Evolutionary conservation across 1,140 invertebrate species (phyloP), one percentile per base, ranked within the genome.

Genomic region (Diprion similis): DNA sequence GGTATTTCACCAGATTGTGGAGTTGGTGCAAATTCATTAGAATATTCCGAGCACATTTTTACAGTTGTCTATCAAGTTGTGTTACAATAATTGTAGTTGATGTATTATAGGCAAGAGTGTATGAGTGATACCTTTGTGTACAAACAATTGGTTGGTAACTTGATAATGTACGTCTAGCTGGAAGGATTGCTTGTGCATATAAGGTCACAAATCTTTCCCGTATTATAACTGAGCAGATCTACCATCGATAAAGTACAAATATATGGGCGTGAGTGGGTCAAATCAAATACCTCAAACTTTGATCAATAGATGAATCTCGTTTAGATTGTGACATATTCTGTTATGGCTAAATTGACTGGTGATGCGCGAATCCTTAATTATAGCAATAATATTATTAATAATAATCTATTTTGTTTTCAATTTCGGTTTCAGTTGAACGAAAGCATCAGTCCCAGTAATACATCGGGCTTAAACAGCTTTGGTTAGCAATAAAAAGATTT

Each of bases 241-340:
- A 72, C 71, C 24, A 37, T 0, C 6, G 24, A 37, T 46, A 19
- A 48, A 15, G 37, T 80, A 80, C 73, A 66, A 71, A 37, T 74
- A 24, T 10, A 70, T 64, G 71, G 76, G 81, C 76, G 77, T 76
- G 81, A 77, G 76, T 78, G 70, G 71, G 72, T 79, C 78, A 75
- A 77, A 80, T 79, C 72, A 6, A 37, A 37, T 70, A 74, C 51
- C 66, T 47, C 18, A 9, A 48, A 70, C 51, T 15, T 59, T 70
- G 46, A 70, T 70, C 13, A 70, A 51, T n/a, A 17, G n/a, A 15
- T 59, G 9, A 59, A 24, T 74, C 75, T 77, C 73, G 75, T 77
- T 78, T 75, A 75, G 78, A 69, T 18, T 17, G 45, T 48, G 71
- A 77, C 51, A 69, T 7, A 59, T 59, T 59, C n/a, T 8, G 51